Percentiles rank a stretch among this genome's conserved stretches.
Evolutionary conservation across 2,888 invertebrate genomes (phyloP).

Genomic region (Anagyrus pseudococci): DNA sequence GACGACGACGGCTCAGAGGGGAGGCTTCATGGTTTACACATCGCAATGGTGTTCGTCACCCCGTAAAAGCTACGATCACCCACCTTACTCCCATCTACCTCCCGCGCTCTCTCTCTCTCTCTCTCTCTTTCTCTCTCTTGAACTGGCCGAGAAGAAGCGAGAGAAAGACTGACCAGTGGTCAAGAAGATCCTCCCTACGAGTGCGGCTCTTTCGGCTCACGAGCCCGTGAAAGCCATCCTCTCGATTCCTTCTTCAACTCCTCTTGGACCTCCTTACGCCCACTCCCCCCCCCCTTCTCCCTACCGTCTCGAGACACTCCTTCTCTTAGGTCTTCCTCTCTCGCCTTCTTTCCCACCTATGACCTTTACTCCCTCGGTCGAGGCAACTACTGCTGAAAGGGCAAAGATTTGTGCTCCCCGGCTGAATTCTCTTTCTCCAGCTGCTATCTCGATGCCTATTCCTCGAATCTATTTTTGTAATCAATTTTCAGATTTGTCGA

Average conservation of each 20-base stretch:
- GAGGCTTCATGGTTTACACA: constrained; percentile 57
- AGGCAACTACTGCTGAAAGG: neutral
- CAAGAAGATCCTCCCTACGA: constrained; percentile 46
- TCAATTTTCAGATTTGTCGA: too few relatives aligned
- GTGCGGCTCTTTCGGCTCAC: constrained; percentile 42
- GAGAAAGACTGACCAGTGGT: constrained; percentile 43
- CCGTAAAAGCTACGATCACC: constrained; percentile 51
- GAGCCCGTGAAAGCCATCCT: constrained; percentile 41
- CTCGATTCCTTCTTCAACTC: constrained; percentile 27
- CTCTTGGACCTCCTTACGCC: neutral
- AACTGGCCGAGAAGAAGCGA: too few relatives aligned
- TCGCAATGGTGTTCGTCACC: constrained; percentile 49
- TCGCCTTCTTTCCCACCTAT: neutral
- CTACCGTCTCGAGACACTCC: neutral
- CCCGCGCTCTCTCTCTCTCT: neutral
- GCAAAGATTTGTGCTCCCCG: neutral
- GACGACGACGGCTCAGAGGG: too few relatives aligned
- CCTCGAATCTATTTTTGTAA: too few relatives aligned
- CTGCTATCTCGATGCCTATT: neutral
- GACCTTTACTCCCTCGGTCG: neutral
- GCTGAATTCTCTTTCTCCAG: neutral
- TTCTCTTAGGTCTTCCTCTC: neutral
- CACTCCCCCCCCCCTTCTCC: neutral
- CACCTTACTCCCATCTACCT: constrained; percentile 41
- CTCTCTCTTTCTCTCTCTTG: too few relatives aligned